phyloP scores from a whole-genome alignment of 1,140 invertebrate species.

The Telenomus remus region DNA sequence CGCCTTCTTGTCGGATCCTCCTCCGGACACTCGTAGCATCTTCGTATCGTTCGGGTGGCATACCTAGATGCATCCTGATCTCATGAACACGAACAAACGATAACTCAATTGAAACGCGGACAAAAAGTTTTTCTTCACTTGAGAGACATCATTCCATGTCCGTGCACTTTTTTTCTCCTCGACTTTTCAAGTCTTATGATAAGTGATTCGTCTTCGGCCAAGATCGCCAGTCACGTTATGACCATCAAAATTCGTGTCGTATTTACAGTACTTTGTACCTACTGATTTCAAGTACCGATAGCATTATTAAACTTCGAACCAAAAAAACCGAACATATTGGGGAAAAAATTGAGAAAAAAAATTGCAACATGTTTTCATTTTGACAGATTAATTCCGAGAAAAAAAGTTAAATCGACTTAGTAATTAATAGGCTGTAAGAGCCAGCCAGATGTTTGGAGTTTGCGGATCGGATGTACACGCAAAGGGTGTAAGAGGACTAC shows the following conservation, averaged over 20 bases:
- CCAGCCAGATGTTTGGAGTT: constrained; percentile 48
- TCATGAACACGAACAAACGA: constrained; percentile 48
- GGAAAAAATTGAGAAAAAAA: too few relatives aligned
- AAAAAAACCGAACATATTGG: constrained; percentile 7
- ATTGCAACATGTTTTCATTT: too few relatives aligned
- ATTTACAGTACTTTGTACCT: constrained; percentile 36
- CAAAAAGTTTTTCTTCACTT: constrained; percentile 53
- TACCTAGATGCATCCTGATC: constrained; percentile 18
- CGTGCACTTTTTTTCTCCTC: constrained; percentile 27
- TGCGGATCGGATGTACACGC: constrained; percentile 39
- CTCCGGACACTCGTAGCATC: constrained; percentile 53
- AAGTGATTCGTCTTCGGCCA: constrained; percentile 42
- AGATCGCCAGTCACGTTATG: constrained; percentile 44
- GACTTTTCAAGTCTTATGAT: constrained; percentile 17
- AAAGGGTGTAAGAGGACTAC: constrained; percentile 40
- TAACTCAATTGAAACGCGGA: constrained; percentile 54
- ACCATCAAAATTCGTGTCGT: constrained; percentile 39
- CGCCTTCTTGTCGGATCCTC: constrained; percentile 65
- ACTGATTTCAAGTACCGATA: constrained; percentile 15
- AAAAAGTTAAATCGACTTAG: not conserved
- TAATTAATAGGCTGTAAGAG: not conserved
- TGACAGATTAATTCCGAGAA: too few relatives aligned
- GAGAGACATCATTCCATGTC: constrained; percentile 55
- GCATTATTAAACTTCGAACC: not conserved
- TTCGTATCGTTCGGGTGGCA: constrained; percentile 13